Evolutionary conservation across 2,888 invertebrate genomes (phyloP).

Genomic region (Himalopsyche anomala): DNA sequence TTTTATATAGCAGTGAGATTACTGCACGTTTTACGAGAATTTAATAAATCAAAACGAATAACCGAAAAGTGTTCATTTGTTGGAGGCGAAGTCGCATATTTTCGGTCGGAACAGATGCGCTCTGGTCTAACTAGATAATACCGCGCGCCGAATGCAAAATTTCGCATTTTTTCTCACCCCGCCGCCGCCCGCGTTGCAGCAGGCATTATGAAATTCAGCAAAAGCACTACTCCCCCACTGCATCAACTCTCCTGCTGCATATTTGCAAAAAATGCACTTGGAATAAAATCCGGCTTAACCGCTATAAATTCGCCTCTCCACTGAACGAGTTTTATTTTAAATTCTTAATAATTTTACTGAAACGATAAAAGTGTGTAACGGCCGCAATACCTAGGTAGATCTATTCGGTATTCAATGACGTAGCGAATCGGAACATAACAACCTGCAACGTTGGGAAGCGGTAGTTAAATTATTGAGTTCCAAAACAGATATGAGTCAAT

Average conservation of each 20-base stretch:
- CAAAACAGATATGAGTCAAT: no score
- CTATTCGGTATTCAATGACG: no score
- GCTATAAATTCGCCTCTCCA: not conserved
- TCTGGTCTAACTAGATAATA: not conserved
- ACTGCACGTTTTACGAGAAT: not conserved
- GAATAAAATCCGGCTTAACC: constrained; percentile 6
- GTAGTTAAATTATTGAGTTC: no score
- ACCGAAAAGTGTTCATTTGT: constrained; percentile 27
- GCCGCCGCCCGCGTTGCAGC: not conserved
- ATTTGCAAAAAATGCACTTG: constrained; percentile 12
- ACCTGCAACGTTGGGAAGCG: no score
- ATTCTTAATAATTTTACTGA: constrained; percentile 12
- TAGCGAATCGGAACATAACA: no score
- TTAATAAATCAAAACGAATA: constrained; percentile 22
- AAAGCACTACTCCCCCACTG: no score
- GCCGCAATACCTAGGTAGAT: no score
- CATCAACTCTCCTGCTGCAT: not conserved
- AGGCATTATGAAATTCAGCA: constrained; percentile 11
- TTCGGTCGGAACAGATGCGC: not conserved
- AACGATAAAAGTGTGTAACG: not conserved
- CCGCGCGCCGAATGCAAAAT: not conserved
- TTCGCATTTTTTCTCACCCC: constrained; percentile 7
- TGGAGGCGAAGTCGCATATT: not conserved
- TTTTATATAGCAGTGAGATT: not conserved
- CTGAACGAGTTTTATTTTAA: constrained; percentile 6